These are phyloP conservation scores for Phymanthus crucifer DNA, from an alignment of 92 coral and sea anemone genomes.

Conservation along the genomic window DNA sequence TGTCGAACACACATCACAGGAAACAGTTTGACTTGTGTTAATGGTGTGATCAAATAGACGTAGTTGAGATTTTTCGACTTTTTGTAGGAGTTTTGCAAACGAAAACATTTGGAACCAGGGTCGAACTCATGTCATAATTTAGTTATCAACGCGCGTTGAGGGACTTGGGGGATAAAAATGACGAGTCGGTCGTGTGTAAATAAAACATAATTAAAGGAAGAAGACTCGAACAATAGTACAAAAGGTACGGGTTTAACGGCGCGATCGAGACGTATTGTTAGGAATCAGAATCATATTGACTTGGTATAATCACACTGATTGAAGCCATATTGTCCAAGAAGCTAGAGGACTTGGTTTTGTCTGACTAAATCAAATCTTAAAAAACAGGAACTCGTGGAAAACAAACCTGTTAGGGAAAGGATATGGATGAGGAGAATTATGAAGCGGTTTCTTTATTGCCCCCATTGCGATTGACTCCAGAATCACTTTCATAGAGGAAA, in stretches of 20 bases:
- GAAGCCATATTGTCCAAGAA: not conserved
- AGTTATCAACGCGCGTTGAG: not conserved
- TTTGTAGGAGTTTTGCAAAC: not conserved
- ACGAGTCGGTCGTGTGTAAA: slow-evolving; percentile 51
- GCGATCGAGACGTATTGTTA: slow-evolving; percentile 69
- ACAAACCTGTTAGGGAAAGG: not conserved
- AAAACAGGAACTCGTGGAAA: not conserved
- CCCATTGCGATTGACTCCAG: not conserved
- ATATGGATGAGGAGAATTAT: not conserved
- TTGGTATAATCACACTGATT: slow-evolving; percentile 10
- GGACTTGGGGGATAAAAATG: slow-evolving; percentile 1
- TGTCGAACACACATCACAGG: slow-evolving; percentile 10
- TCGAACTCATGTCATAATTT: not conserved
- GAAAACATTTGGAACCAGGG: not conserved
- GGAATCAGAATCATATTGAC: slow-evolving; percentile 17
- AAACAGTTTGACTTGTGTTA: slow-evolving; percentile 13
- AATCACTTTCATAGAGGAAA: slow-evolving; percentile 1
- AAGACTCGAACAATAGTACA: slow-evolving; percentile 75
- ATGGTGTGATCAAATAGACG: not conserved
- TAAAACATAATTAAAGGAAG: slow-evolving; percentile 77
- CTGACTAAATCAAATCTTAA: not conserved
- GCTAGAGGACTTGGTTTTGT: not conserved
- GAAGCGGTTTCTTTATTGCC: not conserved
- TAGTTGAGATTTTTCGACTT: not conserved
- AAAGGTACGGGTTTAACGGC: slow-evolving; percentile 67